Evolutionary conservation across 1,140 invertebrate genomes (phyloP).

Genomic region (Brachystomella parvula): DNA sequence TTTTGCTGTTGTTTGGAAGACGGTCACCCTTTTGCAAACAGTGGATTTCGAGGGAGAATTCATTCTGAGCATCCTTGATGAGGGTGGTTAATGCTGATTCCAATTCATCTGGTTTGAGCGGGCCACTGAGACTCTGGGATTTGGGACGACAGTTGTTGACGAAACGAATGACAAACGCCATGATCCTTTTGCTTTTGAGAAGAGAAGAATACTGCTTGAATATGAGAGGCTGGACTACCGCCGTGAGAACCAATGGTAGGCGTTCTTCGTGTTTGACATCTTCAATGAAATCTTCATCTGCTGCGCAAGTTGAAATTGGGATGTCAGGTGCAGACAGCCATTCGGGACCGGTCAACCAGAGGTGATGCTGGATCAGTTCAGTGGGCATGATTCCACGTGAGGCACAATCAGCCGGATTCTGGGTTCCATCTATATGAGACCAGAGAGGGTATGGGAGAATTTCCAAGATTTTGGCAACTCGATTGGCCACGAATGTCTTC

Average conservation of each 20-base stretch:
- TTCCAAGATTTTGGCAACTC: slow-evolving; percentile 40
- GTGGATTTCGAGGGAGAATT: neutral
- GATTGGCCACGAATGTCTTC: slow-evolving; percentile 43
- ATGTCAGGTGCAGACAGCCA: neutral
- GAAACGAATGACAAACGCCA: neutral
- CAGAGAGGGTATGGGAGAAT: neutral
- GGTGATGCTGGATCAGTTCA: neutral
- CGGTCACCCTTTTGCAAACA: neutral
- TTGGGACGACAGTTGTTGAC: neutral
- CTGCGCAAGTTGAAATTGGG: neutral
- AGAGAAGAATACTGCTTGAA: neutral
- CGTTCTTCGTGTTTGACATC: neutral
- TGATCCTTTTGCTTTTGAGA: neutral
- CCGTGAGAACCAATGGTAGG: neutral
- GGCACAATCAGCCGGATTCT: slow-evolving; percentile 14
- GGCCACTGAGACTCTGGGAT: neutral
- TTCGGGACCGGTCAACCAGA: slow-evolving; percentile 5
- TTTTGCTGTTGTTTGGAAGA: slow-evolving; percentile 29
- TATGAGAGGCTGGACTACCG: neutral
- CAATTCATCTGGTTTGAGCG: neutral
- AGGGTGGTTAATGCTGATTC: neutral
- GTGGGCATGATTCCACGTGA: slow-evolving; percentile 19
- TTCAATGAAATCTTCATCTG: neutral
- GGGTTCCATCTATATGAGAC: neutral
- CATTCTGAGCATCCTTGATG: neutral